Evolutionary conservation across 2,797 vertebrate genomes (phyloP).

Genomic region (Falco cherrug): DNA sequence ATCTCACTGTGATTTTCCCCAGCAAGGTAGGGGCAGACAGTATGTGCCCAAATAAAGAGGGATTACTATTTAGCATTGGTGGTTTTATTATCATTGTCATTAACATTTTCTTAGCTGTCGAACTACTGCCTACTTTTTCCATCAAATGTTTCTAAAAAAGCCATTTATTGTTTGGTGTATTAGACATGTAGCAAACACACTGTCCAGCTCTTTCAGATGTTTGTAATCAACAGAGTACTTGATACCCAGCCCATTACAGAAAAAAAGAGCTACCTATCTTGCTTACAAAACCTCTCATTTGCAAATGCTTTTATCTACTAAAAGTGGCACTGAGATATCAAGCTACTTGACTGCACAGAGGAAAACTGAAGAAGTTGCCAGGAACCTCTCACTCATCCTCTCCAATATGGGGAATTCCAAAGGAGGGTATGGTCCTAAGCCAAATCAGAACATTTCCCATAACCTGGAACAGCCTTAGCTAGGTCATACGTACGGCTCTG

Average conservation of each 20-base stretch:
- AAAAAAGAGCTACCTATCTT: neutral
- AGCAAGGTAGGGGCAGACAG: neutral
- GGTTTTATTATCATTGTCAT: neutral
- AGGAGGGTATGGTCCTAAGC: neutral
- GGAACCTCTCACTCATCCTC: neutral
- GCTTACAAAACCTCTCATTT: neutral
- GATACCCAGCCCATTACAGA: neutral
- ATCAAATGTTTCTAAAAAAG: neutral
- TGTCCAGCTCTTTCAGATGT: neutral
- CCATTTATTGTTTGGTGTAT: neutral
- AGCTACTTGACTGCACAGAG: neutral
- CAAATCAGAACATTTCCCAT: neutral
- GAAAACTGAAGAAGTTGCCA: neutral
- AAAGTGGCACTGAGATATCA: neutral
- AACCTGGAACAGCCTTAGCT: neutral
- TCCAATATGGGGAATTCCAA: accelerated
- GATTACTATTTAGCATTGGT: neutral
- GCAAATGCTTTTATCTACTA: neutral
- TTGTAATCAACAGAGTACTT: neutral
- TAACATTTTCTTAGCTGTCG: neutral
- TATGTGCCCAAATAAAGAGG: neutral
- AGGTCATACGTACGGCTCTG: neutral
- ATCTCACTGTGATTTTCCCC: neutral
- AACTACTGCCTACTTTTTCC: neutral
- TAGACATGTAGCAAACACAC: neutral